phyloP scores from a whole-genome alignment of 1,140 invertebrate genomes.

The Hypsibius dujardini region DNA sequence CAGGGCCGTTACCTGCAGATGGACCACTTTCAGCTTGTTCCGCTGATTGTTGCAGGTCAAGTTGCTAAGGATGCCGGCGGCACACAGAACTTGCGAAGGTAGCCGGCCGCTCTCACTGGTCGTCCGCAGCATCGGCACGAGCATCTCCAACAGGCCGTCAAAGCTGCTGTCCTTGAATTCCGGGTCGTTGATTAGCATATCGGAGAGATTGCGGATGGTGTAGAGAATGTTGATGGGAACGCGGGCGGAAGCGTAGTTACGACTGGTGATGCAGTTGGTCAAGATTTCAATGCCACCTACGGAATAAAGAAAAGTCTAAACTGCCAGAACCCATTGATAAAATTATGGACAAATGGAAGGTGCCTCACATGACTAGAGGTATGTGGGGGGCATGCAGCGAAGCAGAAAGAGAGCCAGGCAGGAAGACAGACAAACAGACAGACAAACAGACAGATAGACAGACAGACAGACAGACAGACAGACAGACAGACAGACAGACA shows the following conservation, averaged over 20 bases:
- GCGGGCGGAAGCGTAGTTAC: background rate
- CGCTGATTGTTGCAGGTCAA: slow-evolving; percentile 50
- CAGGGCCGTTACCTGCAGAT: slow-evolving; percentile 38
- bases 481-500: background rate
- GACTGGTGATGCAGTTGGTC: background rate
- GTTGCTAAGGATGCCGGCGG: background rate
- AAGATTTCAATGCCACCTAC: background rate
- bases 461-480: too few relatives aligned
- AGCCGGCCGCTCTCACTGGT: background rate
- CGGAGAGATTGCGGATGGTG: slow-evolving; percentile 1
- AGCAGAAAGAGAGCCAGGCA: too few relatives aligned
- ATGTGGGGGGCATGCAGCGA: too few relatives aligned
- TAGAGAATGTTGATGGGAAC: background rate
- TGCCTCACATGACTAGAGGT: too few relatives aligned
- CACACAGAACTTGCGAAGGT: background rate
- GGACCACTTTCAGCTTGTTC: slow-evolving; percentile 82
- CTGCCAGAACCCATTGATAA: too few relatives aligned
- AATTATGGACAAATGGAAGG: too few relatives aligned
- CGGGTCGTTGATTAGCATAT: background rate
- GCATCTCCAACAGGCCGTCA: slow-evolving; percentile 65
- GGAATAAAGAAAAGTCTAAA: background rate
- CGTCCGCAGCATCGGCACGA: slow-evolving; percentile 31
- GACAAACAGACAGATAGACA: too few relatives aligned
- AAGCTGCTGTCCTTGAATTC: slow-evolving; percentile 43
- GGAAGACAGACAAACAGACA: too few relatives aligned